phyloP scores from a whole-genome alignment of 2,888 invertebrate genomes.

The Clostera curtula region DNA sequence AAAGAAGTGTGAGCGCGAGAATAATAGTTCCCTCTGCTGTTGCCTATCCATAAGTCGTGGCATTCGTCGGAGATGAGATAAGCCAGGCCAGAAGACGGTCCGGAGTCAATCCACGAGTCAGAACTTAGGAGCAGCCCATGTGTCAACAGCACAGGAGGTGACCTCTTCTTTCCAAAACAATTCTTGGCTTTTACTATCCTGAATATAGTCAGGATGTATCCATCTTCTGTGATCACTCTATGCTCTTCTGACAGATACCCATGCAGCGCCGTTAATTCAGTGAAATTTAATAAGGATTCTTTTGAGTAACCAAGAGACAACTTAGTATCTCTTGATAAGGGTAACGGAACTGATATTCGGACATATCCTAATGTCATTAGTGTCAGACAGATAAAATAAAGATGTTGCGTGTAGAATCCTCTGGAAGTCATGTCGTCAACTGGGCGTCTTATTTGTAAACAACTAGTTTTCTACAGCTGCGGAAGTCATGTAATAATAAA shows the following conservation, averaged over 20 bases:
- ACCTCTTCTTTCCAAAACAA: constrained; percentile 20
- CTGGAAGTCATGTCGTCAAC: not conserved
- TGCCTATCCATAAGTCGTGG: constrained; percentile 33
- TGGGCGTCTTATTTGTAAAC: not conserved
- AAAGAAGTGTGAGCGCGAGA: constrained; percentile 58
- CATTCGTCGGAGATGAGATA: constrained; percentile 29
- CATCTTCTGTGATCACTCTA: constrained; percentile 42
- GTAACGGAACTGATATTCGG: constrained; percentile 6
- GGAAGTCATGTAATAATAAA: no score
- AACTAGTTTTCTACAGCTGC: no score
- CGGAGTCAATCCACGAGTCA: constrained; percentile 47
- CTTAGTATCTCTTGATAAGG: constrained; percentile 25
- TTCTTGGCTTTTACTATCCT: constrained; percentile 30
- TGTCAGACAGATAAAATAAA: not conserved
- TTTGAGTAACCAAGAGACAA: constrained; percentile 26
- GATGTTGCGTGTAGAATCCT: not conserved
- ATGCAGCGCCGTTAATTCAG: constrained; percentile 27
- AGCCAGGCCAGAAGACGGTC: constrained; percentile 33
- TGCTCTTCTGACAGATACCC: constrained; percentile 45
- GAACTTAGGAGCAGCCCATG: constrained; percentile 51
- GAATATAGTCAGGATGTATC: constrained; percentile 43
- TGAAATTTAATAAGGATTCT: constrained; percentile 34
- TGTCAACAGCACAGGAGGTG: constrained; percentile 45
- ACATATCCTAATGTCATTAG: not conserved
- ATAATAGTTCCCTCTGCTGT: constrained; percentile 55